Percentiles rank a stretch among this genome's conserved stretches.
Evolutionary conservation across 1,140 invertebrate species (phyloP).

Genomic region (Penaeus vannamei): DNA sequence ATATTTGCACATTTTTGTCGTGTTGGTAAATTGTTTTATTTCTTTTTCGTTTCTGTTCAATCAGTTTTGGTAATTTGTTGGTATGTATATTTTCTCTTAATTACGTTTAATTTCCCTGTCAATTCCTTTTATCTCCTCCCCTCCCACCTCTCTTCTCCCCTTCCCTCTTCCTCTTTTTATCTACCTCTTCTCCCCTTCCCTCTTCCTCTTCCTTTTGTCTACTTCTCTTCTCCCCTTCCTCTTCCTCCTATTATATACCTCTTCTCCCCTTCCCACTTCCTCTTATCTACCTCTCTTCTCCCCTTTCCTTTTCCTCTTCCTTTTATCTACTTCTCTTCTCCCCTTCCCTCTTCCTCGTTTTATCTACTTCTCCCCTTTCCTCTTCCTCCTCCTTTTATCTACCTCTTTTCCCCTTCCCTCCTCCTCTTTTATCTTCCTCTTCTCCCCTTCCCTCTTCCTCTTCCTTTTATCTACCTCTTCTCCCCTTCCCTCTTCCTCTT

Average conservation of each 20-base stretch:
- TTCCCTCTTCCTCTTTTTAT: too few relatives aligned
- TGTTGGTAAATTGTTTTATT: too few relatives aligned
- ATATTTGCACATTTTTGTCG: too few relatives aligned
- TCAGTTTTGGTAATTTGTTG: too few relatives aligned
- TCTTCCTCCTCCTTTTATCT: background rate
- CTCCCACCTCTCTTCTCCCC: too few relatives aligned
- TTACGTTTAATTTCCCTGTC: too few relatives aligned
- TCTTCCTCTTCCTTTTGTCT: too few relatives aligned
- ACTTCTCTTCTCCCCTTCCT: background rate
- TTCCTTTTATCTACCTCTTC: background rate
- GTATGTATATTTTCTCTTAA: too few relatives aligned
- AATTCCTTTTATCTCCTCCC: too few relatives aligned
- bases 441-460: background rate
- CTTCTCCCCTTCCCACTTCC: background rate
- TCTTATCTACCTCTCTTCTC: background rate
- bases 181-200: too few relatives aligned
- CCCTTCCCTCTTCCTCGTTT: background rate
- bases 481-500: too few relatives aligned
- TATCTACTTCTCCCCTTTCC: background rate
- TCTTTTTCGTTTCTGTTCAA: too few relatives aligned
- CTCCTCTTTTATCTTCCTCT: background rate
- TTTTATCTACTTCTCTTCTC: background rate
- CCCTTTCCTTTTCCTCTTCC: background rate
- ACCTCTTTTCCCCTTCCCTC: background rate
- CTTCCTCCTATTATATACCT: background rate